Conservation (phyloP, 2,888 invertebrate genomes). For the Gryllus longicercus region DNA sequence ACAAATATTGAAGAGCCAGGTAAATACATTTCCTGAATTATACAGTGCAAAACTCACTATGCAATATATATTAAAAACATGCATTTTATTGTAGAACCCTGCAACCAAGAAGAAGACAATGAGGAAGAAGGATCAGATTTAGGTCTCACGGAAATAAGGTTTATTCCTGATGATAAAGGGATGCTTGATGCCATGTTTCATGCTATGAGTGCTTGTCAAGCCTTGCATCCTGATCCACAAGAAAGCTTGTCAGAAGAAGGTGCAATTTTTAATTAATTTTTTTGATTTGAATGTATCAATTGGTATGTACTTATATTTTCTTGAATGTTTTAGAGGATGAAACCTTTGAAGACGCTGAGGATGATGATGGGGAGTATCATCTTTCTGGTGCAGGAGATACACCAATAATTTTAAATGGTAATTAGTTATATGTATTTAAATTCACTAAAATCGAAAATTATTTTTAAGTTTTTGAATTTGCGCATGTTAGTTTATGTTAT, state of each 20-base stretch:
- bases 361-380: conserved; percentile 37
- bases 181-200: conserved; percentile 66
- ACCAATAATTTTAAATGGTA: conserved; percentile 22
- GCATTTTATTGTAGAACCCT: neutral
- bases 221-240: conserved; percentile 73
- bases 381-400: conserved; percentile 35
- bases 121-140: conserved; percentile 52
- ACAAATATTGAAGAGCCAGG: conserved; percentile 59
- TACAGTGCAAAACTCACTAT: neutral
- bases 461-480: neutral
- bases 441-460: neutral
- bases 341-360: conserved; percentile 39
- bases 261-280: neutral
- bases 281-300: neutral
- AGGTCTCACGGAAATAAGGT: conserved; percentile 66
- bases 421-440: neutral
- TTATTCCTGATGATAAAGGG: conserved; percentile 63
- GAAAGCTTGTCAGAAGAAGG: conserved; percentile 55
- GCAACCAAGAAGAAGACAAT: neutral
- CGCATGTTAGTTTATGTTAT: neutral
- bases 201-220: conserved; percentile 73
- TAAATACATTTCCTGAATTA: conserved; percentile 37
- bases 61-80: neutral
- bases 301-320: neutral
- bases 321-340: conserved; percentile 32